Conservation (phyloP, 2,797 vertebrate genomes). For the Diglossa cyanea region DNA sequence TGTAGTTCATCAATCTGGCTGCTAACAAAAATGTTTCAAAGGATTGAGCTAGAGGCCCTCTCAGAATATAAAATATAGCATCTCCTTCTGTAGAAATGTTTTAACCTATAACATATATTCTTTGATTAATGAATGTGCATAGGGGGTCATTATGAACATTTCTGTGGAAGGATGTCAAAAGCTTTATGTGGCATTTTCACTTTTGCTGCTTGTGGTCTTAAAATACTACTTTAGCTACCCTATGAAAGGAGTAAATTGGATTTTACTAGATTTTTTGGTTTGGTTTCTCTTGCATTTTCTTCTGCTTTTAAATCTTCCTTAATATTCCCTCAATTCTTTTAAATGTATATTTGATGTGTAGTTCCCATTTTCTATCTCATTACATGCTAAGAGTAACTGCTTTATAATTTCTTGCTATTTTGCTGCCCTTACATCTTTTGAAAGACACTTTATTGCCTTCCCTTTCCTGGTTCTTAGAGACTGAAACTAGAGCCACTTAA, state of each 20-base stretch:
- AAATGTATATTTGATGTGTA: not conserved
- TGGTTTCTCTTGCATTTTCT: accelerated
- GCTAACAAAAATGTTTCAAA: not conserved
- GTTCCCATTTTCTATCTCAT: not conserved
- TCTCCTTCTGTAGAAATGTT: not conserved
- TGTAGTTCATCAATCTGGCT: not conserved
- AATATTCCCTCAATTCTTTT: not conserved
- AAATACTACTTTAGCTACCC: not conserved
- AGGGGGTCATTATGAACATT: not conserved
- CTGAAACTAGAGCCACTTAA: not conserved
- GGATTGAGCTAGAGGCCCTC: not conserved
- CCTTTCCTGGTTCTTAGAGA: not conserved
- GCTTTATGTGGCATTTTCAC: not conserved
- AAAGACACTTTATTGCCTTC: not conserved
- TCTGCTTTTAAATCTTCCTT: not conserved
- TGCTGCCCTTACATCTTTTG: not conserved
- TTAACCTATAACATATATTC: not conserved
- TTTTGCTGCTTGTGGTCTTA: not conserved
- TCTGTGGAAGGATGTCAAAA: not conserved
- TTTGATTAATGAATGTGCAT: not conserved
- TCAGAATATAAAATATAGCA: not conserved
- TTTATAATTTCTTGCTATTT: not conserved
- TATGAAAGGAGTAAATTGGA: not conserved
- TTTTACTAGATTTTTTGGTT: not conserved
- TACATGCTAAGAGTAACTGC: not conserved